These are phyloP conservation scores for Drosophila takahashii DNA, from an alignment of 1,140 invertebrate genomes.

Conservation along the genomic window DNA sequence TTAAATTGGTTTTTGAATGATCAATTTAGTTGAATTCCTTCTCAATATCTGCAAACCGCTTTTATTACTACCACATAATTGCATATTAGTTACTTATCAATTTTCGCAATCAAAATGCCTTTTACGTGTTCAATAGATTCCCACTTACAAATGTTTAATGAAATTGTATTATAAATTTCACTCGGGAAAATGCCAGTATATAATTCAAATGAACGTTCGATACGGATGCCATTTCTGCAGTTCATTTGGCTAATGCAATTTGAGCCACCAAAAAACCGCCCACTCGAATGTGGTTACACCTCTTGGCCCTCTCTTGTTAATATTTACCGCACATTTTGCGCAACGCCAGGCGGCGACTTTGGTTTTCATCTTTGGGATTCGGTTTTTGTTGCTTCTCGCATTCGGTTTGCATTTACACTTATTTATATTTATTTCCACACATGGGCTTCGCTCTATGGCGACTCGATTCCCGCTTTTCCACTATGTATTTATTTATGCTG, in stretches of 20 bases:
- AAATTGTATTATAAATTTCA: constrained; percentile 38
- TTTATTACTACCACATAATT: too few relatives aligned
- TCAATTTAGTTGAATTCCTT: not conserved
- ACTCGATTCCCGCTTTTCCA: not conserved
- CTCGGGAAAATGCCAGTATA: constrained; percentile 15
- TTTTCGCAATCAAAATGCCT: not conserved
- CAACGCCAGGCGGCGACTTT: constrained; percentile 52
- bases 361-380: constrained; percentile 52
- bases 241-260: constrained; percentile 64
- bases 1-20: too few relatives aligned
- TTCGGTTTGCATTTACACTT: constrained; percentile 69
- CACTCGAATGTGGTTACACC: constrained; percentile 19
- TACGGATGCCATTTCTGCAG: constrained; percentile 27
- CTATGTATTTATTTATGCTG: constrained; percentile 71
- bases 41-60: too few relatives aligned
- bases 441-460: not conserved
- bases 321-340: constrained; percentile 75
- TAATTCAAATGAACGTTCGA: constrained; percentile 13
- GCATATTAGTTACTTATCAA: too few relatives aligned
- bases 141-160: constrained; percentile 14
- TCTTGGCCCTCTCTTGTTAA: constrained; percentile 36
- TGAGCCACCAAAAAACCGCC: constrained; percentile 41
- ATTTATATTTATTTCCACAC: constrained; percentile 70
- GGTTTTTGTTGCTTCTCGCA: constrained; percentile 1
- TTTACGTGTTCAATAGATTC: constrained; percentile 14